Percentiles rank a stretch among this genome's conserved stretches.
Conservation (phyloP, 2,888 invertebrate species). For the Apoderus coryli region DNA sequence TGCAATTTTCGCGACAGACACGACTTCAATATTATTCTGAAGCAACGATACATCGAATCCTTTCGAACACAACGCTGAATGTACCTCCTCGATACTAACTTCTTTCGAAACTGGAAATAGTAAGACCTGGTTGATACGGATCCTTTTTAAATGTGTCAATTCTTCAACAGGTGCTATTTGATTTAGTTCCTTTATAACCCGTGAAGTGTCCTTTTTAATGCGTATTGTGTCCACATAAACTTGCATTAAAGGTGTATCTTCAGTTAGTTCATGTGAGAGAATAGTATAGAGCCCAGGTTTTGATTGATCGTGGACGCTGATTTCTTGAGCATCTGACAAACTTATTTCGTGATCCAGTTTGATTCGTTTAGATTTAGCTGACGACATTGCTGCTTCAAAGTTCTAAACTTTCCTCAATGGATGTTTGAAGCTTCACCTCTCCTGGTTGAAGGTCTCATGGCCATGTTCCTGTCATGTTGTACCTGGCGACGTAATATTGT, state of each 20-base stretch:
- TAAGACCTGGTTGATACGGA: constrained; percentile 44
- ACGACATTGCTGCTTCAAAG: too few relatives aligned
- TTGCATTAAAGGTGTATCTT: constrained; percentile 30
- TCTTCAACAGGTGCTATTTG: constrained; percentile 42
- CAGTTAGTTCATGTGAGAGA: constrained; percentile 20
- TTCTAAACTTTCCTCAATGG: too few relatives aligned
- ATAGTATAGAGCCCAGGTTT: too few relatives aligned
- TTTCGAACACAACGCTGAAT: constrained; percentile 29
- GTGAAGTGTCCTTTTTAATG: constrained; percentile 46
- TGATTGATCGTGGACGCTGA: too few relatives aligned
- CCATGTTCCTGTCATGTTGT: too few relatives aligned
- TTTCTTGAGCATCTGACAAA: too few relatives aligned
- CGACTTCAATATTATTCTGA: constrained; percentile 34
- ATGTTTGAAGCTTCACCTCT: too few relatives aligned
- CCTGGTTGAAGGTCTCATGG: too few relatives aligned
- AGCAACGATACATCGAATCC: constrained; percentile 38
- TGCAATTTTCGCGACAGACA: constrained; percentile 42
- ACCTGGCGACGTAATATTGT: too few relatives aligned
- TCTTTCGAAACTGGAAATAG: constrained; percentile 32
- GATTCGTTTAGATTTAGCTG: too few relatives aligned
- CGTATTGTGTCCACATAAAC: constrained; percentile 47
- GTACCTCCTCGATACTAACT: constrained; percentile 21
- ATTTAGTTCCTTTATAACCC: constrained; percentile 43
- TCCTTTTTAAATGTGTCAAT: constrained; percentile 60
- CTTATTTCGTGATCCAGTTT: too few relatives aligned